These are phyloP conservation scores for Formica exsecta DNA, from an alignment of 1,140 invertebrate species.

Conservation along the genomic window DNA sequence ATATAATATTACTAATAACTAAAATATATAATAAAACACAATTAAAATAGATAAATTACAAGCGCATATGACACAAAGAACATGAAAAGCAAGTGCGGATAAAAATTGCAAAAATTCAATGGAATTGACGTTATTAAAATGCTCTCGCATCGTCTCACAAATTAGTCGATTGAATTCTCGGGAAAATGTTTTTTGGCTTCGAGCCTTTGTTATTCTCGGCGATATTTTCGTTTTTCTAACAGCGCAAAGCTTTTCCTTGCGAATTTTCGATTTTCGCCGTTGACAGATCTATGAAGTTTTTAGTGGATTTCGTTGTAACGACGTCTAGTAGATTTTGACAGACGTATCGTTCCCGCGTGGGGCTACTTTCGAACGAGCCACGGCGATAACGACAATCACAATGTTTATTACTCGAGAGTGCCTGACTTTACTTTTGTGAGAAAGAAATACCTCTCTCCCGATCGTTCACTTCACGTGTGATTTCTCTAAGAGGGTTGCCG, in stretches of 20 bases:
- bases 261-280: constrained; percentile 11
- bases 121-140: constrained; percentile 33
- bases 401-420: constrained; percentile 68
- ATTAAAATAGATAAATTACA: neutral
- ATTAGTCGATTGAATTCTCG: constrained; percentile 13
- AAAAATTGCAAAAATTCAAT: neutral
- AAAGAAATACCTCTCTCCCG: constrained; percentile 48
- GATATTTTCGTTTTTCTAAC: constrained; percentile 37
- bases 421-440: constrained; percentile 57
- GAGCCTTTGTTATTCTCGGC: neutral
- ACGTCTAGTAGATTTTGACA: constrained; percentile 56
- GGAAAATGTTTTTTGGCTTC: constrained; percentile 19
- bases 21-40: neutral
- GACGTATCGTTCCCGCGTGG: neutral
- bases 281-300: constrained; percentile 57
- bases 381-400: constrained; percentile 33
- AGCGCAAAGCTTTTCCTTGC: constrained; percentile 50
- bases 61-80: neutral
- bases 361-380: constrained; percentile 24
- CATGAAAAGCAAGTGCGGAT: neutral
- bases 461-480: constrained; percentile 58
- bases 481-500: constrained; percentile 68
- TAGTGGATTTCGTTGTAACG: constrained; percentile 58
- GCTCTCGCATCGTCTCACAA: neutral
- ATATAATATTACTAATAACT: neutral